These are phyloP conservation scores for Criorhina ranunculi DNA, from an alignment of 2,888 invertebrate genomes.

Conservation along the genomic window DNA sequence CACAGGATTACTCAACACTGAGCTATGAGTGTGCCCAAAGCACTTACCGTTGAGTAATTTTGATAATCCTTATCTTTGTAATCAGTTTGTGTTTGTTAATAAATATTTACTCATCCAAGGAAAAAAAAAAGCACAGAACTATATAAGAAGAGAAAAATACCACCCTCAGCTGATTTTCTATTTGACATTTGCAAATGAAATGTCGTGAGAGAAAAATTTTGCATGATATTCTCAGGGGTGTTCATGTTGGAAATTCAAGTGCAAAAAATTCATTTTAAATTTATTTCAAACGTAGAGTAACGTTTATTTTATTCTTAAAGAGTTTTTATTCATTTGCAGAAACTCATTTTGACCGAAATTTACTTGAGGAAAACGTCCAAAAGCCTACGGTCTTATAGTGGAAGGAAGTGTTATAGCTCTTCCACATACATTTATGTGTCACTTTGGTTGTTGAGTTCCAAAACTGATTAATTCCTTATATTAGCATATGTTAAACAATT, in stretches of 20 bases:
- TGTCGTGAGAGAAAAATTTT: conserved; percentile 9
- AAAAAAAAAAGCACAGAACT: conserved; percentile 62
- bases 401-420: too few relatives aligned
- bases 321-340: not conserved
- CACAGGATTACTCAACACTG: conserved; percentile 22
- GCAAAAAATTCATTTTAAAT: not conserved
- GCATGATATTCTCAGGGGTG: not conserved
- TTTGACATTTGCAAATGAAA: conserved; percentile 46
- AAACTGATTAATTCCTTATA: too few relatives aligned
- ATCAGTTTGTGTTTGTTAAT: conserved; percentile 77
- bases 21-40: not conserved
- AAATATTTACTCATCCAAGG: conserved; percentile 65
- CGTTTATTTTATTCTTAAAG: not conserved
- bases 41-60: conserved; percentile 82
- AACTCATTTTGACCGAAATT: too few relatives aligned
- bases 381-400: too few relatives aligned
- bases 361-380: too few relatives aligned
- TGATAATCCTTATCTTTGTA: conserved; percentile 80
- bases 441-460: too few relatives aligned
- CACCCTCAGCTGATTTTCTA: conserved; percentile 68
- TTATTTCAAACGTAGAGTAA: not conserved
- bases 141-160: conserved; percentile 70
- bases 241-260: not conserved
- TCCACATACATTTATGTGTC: too few relatives aligned
- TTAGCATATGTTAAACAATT: too few relatives aligned